Conservation (phyloP, 1,140 invertebrate genomes). For the Drosophila novamexicana region DNA sequence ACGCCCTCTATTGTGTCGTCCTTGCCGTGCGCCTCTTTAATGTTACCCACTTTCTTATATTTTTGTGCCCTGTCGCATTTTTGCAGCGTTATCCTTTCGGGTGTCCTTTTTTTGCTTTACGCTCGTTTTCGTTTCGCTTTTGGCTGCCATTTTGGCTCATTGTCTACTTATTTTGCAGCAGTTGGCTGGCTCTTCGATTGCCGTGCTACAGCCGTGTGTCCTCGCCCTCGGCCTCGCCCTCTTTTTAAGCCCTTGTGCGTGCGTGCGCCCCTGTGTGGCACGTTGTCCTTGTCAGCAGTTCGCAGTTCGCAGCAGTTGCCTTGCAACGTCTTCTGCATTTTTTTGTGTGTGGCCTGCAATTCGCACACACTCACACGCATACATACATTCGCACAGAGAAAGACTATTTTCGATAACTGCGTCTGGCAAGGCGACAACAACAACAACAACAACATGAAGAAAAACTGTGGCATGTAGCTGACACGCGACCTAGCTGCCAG, state of each 20-base stretch:
- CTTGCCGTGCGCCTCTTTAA: slow-evolving; percentile 62
- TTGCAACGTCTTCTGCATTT: slow-evolving; percentile 54
- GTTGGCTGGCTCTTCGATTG: slow-evolving; percentile 51
- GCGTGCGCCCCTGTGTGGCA: slow-evolving; percentile 29
- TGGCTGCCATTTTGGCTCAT: slow-evolving; percentile 64
- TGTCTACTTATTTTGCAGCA: slow-evolving; percentile 69
- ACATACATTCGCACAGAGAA: too few species aligned
- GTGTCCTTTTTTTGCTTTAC: slow-evolving; percentile 26
- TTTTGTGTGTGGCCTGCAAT: slow-evolving; percentile 61
- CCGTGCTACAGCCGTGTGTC: slow-evolving; percentile 21
- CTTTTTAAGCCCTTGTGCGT: slow-evolving; percentile 1
- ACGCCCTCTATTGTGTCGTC: slow-evolving; percentile 42
- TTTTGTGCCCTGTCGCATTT: slow-evolving; percentile 29
- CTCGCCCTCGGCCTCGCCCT: slow-evolving; percentile 19
- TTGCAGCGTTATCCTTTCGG: slow-evolving; percentile 36
- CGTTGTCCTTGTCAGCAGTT: slow-evolving; percentile 63
- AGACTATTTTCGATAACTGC: slow-evolving; percentile 13
- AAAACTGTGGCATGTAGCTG: slow-evolving; percentile 32
- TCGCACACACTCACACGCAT: slow-evolving; percentile 22
- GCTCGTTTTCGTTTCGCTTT: slow-evolving; percentile 51
- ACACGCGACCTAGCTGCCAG: slow-evolving; percentile 34
- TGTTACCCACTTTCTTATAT: slow-evolving; percentile 50
- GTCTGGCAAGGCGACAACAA: slow-evolving; percentile 40
- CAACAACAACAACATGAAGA: slow-evolving; percentile 10
- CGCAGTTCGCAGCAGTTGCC: slow-evolving; percentile 26